Conservation (phyloP, 2,888 invertebrate species). For the Papilio gigon region DNA sequence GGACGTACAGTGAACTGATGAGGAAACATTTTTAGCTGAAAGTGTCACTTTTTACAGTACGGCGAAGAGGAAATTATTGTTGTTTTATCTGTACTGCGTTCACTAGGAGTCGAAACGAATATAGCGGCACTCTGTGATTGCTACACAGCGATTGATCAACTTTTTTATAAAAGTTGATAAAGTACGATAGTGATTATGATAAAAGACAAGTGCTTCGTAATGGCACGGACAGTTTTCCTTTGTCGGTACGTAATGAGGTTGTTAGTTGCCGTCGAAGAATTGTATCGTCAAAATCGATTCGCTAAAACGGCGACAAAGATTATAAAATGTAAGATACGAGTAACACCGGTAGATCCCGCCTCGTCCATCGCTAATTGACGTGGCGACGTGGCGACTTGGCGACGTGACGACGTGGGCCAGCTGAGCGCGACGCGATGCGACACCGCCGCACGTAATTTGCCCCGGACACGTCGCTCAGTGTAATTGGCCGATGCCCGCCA, state of each 20-base stretch:
- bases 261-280: background rate
- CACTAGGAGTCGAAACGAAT: no score
- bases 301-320: background rate
- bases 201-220: background rate
- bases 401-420: constrained; percentile 8
- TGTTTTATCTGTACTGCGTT: no score
- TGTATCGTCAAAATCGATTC: background rate
- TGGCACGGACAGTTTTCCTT: background rate
- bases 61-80: no score
- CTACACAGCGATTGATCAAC: no score
- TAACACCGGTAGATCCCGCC: constrained; percentile 16
- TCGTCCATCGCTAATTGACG: constrained; percentile 33
- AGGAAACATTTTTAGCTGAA: no score
- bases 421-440: constrained; percentile 42
- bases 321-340: background rate
- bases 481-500: constrained; percentile 72
- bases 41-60: no score
- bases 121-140: no score
- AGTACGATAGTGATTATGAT: no score
- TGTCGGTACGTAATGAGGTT: background rate
- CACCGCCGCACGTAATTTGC: constrained; percentile 57
- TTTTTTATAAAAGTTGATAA: no score
- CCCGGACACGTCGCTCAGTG: constrained; percentile 78
- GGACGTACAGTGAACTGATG: no score
- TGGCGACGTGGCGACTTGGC: constrained; percentile 19